Evolutionary conservation across 37 sponge, comb jelly and placozoan genomes (phyloP), one percentile per base, ranked within the genome.

Genomic region (Oscarella lobularis): DNA sequence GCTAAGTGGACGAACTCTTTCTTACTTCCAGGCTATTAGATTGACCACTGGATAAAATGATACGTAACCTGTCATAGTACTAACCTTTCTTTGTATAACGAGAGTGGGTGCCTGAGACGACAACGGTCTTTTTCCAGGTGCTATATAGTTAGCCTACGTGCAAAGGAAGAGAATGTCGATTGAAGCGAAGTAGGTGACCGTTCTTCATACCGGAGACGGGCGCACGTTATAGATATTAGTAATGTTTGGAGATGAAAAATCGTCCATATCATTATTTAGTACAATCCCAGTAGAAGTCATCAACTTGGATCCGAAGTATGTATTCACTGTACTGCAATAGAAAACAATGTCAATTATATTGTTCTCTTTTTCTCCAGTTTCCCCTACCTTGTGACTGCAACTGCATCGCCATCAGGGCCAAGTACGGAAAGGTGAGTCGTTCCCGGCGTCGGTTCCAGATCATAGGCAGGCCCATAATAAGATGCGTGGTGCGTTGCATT

Each of bases 201-300:
- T 6, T 74, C 38, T 29, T 39, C 76, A 75, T 79, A 80, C 81
- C 41, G 79, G 69, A 0, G 87, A 78, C 1, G 87, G 82, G 30
- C 34, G 41, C 36, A 90, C 2, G 33, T 83, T 85, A 41, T 55
- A 87, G 33, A 1, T 33, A 71, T 87, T 90, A 36, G 89, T 84
- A 36, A 84, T 77, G 65, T 87, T 87, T 39, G 91, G 91, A 60
- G 84, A 74, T n/a, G 90, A 84, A 48, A 93, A 93, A 36, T 93
- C 94, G 30, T 91, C 90, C 94, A 93, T 93, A 70, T 93, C 85
- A 79, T 93, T 89, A 74, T 93, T 93, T 30, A 93, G 79, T n/a
- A 93, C 72, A n/a, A 93, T 81, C 6, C 94, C 94, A 35, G 76
- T 73, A 9, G 39, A 33, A 4, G 94, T 93, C 66, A 93, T 82